Evolutionary conservation across 2,888 invertebrate genomes (phyloP), one percentile per base, ranked within the genome.

Genomic region (Erebia aethiops): DNA sequence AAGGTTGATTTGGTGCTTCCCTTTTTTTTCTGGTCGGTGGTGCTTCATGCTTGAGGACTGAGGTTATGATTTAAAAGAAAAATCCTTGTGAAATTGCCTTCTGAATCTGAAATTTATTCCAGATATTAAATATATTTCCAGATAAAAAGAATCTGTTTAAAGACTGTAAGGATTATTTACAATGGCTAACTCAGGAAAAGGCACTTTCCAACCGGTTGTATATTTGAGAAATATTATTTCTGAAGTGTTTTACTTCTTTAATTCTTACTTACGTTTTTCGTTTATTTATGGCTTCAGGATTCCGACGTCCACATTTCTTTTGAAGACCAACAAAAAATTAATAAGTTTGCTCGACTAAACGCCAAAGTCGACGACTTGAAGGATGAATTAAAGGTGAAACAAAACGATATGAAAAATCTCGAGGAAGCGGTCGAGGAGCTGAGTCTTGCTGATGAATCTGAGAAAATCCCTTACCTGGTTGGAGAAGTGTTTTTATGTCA

Each of bases 261-360:
- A 46, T 66, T 70, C 16, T 51, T 21, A 71, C 58, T 73, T 68
- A 16, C 21, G 65, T 63, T 54, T 74, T 71, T 65, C 57, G 67
- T 46, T 64, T 85, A 83, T 54, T 21, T 56, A 26, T n/a, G 8
- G 8, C 16, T 14, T 13, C 80, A 96, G 96, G 97, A 98, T 83
- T 96, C 96, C 64, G 98, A 98, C 93, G 97, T 98, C 72, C 97
- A 98, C 87, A 98, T 99, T 79, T 98, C 98, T 0, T 98, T 95
- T 83, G 99, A 98, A 87, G 99, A 99, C 92, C 99, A 99, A 90
- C 97, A 98, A 84, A 98, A 98, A 92, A 99, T 99, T 76, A 99
- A 99, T 89, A 96, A 96, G 86, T 99, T 99, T 91, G 99, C 99
- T 1, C 95, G 98, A 74, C 95, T 97, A 75, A 99, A 99, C 93